Evolutionary conservation across 92 coral and sea anemone genomes (phyloP).

Genomic region (Heliopora coerulea): DNA sequence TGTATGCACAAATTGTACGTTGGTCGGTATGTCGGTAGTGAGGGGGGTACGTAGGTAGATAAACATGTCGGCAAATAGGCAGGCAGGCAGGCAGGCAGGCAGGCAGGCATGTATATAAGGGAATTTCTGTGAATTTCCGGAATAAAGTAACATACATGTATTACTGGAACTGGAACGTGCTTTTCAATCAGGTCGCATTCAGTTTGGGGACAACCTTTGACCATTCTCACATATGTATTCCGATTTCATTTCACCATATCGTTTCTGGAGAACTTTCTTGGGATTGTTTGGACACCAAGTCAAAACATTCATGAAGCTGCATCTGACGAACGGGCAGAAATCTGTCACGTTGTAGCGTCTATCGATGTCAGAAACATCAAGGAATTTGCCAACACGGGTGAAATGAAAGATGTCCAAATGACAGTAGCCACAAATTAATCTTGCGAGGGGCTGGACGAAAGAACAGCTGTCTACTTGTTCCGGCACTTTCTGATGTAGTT

Average conservation of each 20-base stretch:
- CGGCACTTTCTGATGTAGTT: neutral
- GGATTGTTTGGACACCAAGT: constrained; percentile 19
- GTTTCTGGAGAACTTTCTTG: neutral
- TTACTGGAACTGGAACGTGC: too few species aligned
- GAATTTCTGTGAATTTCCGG: too few species aligned
- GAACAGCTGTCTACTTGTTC: constrained; percentile 28
- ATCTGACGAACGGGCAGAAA: neutral
- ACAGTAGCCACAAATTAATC: constrained; percentile 3
- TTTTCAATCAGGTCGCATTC: too few species aligned
- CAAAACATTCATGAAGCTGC: neutral
- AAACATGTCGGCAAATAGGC: too few species aligned
- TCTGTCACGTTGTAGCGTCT: neutral
- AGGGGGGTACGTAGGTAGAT: too few species aligned
- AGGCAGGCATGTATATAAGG: too few species aligned
- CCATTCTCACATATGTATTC: neutral
- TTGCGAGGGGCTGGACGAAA: constrained; percentile 15
- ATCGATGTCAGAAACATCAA: neutral
- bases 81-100: too few species aligned
- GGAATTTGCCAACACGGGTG: neutral
- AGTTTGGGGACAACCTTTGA: neutral
- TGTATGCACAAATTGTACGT: too few species aligned
- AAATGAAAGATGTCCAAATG: constrained; percentile 28
- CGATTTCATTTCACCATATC: neutral
- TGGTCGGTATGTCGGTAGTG: too few species aligned
- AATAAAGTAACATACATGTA: too few species aligned